phyloP scores from a whole-genome alignment of 2,797 vertebrate species.

The Pachyuromys duprasi region DNA sequence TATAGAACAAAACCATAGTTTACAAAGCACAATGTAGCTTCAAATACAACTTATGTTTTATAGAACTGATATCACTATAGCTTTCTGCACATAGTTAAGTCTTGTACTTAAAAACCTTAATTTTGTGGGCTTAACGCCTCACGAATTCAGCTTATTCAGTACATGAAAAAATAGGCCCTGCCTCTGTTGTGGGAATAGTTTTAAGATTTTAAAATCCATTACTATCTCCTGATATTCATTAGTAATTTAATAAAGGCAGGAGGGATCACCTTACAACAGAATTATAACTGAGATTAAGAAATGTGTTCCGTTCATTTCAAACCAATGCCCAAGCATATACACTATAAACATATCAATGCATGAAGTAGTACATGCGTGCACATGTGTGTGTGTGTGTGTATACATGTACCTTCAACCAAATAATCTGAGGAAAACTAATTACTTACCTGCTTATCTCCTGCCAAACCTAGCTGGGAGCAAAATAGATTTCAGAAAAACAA shows the following conservation, averaged over 20 bases:
- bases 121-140: not conserved
- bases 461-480: conserved; percentile 58
- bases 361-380: not conserved
- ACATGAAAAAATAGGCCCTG: not conserved
- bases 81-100: not conserved
- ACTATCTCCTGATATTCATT: conserved; percentile 21
- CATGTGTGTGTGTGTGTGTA: not conserved
- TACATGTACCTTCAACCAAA: conserved; percentile 9
- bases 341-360: not conserved
- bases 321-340: not conserved
- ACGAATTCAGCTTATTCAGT: not conserved
- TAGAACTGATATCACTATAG: not conserved
- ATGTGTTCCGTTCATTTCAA: not conserved
- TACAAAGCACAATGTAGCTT: not conserved
- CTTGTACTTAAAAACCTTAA: conserved; percentile 21
- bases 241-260: conserved; percentile 26
- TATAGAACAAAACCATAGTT: not conserved
- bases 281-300: not conserved
- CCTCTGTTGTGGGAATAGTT: not conserved
- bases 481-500: conserved; percentile 55
- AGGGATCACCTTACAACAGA: conserved; percentile 19
- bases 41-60: conserved; percentile 22
- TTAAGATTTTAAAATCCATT: conserved; percentile 58
- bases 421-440: conserved; percentile 33
- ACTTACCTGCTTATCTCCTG: conserved; percentile 73